phyloP scores from a whole-genome alignment of 1,140 invertebrate species.

The Anagrus nilaparvatae region DNA sequence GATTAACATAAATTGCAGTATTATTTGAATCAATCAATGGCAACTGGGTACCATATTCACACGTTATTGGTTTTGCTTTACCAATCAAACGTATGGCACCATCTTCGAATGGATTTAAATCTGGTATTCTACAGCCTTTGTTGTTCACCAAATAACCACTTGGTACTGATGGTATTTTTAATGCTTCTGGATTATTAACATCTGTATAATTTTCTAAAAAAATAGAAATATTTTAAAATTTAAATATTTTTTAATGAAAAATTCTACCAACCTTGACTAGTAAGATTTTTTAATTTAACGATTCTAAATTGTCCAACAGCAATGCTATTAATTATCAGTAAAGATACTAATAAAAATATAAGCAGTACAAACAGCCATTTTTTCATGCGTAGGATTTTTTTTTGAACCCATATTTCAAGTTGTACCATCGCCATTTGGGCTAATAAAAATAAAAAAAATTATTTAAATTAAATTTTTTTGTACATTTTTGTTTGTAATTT shows the following conservation, averaged over 20 bases:
- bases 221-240: constrained; percentile 3
- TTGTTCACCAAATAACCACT: constrained; percentile 54
- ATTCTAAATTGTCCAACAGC: constrained; percentile 28
- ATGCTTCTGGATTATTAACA: constrained; percentile 7
- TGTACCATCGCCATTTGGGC: constrained; percentile 19
- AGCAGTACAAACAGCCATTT: constrained; percentile 31
- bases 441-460: too few species aligned
- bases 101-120: constrained; percentile 59
- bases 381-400: constrained; percentile 20
- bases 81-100: constrained; percentile 41
- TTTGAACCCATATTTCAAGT: constrained; percentile 14
- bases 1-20: constrained; percentile 48
- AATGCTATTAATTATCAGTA: constrained; percentile 33
- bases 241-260: constrained; percentile 5
- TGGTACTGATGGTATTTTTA: constrained; percentile 10
- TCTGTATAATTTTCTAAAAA: constrained; percentile 8
- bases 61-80: constrained; percentile 34
- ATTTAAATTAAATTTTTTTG: too few species aligned
- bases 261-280: constrained; percentile 20
- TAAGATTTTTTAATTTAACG: constrained; percentile 17
- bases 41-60: constrained; percentile 37
- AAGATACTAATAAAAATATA: constrained; percentile 25
- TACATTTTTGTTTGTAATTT: too few species aligned
- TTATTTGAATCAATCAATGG: constrained; percentile 53
- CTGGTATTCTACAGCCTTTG: constrained; percentile 67